These are phyloP conservation scores for Autographa gamma DNA, from an alignment of 2,888 invertebrate genomes.

Conservation along the genomic window DNA sequence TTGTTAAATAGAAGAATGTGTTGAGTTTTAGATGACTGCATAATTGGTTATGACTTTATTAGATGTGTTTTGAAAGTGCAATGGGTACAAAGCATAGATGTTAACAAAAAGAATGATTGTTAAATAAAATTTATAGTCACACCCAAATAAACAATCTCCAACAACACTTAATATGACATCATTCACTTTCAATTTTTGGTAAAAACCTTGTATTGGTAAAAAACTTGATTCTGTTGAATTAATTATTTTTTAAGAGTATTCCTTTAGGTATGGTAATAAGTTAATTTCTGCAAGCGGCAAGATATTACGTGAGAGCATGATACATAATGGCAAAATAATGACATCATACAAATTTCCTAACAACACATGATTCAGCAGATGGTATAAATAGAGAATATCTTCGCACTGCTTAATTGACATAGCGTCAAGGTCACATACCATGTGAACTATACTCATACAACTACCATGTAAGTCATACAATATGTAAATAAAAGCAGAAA, in stretches of 20 bases:
- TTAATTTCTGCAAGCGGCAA: conserved; percentile 20
- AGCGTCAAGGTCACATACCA: conserved; percentile 63
- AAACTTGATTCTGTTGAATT: conserved; percentile 16
- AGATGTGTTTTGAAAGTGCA: neutral
- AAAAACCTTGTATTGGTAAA: conserved; percentile 16
- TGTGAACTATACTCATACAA: conserved; percentile 27
- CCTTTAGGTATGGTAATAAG: conserved; percentile 1
- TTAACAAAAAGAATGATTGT: conserved; percentile 37
- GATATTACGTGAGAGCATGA: conserved; percentile 48
- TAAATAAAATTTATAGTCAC: conserved; percentile 46
- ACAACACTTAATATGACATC: conserved; percentile 49
- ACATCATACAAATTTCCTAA: conserved; percentile 72
- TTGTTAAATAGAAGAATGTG: conserved; percentile 47
- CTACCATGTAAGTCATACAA: conserved; percentile 18
- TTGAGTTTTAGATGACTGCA: conserved; percentile 27
- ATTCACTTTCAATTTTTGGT: conserved; percentile 47
- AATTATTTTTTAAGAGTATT: neutral
- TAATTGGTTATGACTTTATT: conserved; percentile 27
- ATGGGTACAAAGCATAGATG: conserved; percentile 16
- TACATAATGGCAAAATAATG: conserved; percentile 66
- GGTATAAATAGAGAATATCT: conserved; percentile 72
- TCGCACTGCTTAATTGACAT: conserved; percentile 71
- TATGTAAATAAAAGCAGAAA: neutral
- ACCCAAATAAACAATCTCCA: conserved; percentile 53
- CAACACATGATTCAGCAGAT: conserved; percentile 69